Percentiles rank a stretch among this genome's conserved stretches.
phyloP scores from a whole-genome alignment of 1,140 invertebrate species.

The Drosophila sulfurigaster region DNA sequence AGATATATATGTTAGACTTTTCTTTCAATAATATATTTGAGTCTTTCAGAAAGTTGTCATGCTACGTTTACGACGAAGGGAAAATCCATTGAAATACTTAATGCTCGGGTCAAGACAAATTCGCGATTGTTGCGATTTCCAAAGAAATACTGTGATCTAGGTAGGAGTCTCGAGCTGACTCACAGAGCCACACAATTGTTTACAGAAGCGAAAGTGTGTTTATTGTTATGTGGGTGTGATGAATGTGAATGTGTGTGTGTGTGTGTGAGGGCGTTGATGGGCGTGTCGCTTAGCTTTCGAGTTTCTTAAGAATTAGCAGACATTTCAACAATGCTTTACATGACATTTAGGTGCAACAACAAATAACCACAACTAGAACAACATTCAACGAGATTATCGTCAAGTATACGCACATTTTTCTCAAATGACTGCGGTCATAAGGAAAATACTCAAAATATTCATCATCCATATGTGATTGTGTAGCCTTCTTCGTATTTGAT shows the following conservation, averaged over 20 bases:
- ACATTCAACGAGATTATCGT: slow-evolving; percentile 22
- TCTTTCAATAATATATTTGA: background rate
- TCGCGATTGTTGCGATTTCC: slow-evolving; percentile 57
- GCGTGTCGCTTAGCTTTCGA: slow-evolving; percentile 37
- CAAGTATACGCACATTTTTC: slow-evolving; percentile 75
- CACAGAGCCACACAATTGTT: slow-evolving; percentile 6
- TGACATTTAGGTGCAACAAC: slow-evolving; percentile 58
- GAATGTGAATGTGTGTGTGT: slow-evolving; percentile 32
- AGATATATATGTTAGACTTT: background rate
- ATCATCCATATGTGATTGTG: slow-evolving; percentile 66
- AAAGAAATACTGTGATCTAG: slow-evolving; percentile 43
- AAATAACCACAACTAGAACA: slow-evolving; percentile 43
- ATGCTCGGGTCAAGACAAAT: slow-evolving; percentile 38
- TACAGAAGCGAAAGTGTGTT: slow-evolving; percentile 40
- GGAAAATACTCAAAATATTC: slow-evolving; percentile 79
- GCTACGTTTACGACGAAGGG: slow-evolving; percentile 10
- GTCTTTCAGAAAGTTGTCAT: slow-evolving; percentile 4
- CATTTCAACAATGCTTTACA: slow-evolving; percentile 46
- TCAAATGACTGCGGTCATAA: slow-evolving; percentile 79
- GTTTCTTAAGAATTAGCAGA: slow-evolving; percentile 64
- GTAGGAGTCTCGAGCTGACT: slow-evolving; percentile 24
- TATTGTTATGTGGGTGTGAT: slow-evolving; percentile 33
- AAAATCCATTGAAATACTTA: slow-evolving; percentile 26
- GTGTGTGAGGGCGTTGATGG: slow-evolving; percentile 24
- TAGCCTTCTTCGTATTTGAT: background rate